Conservation (phyloP, 2,113 vertebrate genomes). For the Mungos mungo region DNA sequence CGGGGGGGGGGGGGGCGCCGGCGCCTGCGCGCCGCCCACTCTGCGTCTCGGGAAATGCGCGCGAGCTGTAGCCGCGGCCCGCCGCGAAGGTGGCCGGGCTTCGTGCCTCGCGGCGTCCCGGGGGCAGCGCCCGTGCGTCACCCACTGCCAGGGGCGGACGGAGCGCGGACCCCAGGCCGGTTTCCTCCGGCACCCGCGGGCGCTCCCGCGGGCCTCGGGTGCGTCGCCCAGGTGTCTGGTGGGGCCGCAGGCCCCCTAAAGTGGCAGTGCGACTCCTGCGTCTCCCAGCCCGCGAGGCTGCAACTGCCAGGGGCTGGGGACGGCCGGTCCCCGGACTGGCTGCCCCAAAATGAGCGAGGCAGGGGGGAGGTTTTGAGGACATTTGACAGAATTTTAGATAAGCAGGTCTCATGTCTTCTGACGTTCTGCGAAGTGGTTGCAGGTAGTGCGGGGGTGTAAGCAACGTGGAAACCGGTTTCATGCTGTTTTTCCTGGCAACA, state of each 20-base stretch:
- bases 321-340: not conserved
- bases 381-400: not conserved
- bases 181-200: not conserved
- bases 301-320: constrained; percentile 4
- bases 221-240: not conserved
- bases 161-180: not conserved
- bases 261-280: not conserved
- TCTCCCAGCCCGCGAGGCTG: constrained; percentile 41
- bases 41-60: not conserved
- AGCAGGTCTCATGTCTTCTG: not conserved
- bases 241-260: not conserved
- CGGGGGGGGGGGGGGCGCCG: not conserved
- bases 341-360: not conserved
- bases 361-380: not conserved
- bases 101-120: not conserved
- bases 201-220: not conserved
- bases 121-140: not conserved
- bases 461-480: constrained; percentile 12
- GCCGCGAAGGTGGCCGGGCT: not conserved
- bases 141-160: not conserved
- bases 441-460: constrained; percentile 38
- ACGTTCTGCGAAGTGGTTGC: constrained; percentile 49
- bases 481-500: constrained; percentile 14
- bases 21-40: not conserved
- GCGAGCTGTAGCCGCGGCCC: not conserved